These are phyloP conservation scores for Gymnodraco acuticeps DNA, from an alignment of 2,797 vertebrate genomes.

Conservation along the genomic window DNA sequence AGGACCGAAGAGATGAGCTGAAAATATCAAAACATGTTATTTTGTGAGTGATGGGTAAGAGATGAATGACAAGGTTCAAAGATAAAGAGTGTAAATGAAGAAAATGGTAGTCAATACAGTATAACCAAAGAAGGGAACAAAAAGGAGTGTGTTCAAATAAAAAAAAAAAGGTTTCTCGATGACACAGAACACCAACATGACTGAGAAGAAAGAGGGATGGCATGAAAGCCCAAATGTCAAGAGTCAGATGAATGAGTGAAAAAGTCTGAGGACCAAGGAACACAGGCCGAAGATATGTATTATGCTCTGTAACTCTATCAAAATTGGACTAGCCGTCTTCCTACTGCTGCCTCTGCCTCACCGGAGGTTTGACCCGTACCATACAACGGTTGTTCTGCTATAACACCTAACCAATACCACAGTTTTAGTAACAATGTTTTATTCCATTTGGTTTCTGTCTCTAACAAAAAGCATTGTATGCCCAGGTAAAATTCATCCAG, in stretches of 20 bases:
- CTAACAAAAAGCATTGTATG: not conserved
- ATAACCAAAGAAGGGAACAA: not conserved
- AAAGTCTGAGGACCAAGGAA: slow-evolving; percentile 20
- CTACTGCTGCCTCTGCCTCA: slow-evolving; percentile 16
- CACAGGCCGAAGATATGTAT: slow-evolving; percentile 25
- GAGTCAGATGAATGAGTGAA: slow-evolving; percentile 11
- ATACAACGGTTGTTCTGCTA: slow-evolving; percentile 15
- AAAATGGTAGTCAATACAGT: not conserved
- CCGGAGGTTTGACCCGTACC: slow-evolving; percentile 11
- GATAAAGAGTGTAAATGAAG: not conserved
- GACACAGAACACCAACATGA: not conserved
- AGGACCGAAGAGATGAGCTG: not conserved
- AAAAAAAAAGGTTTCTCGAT: slow-evolving; percentile 8
- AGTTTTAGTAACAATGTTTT: slow-evolving; percentile 12
- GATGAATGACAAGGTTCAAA: slow-evolving; percentile 5
- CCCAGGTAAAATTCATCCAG: not conserved
- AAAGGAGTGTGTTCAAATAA: slow-evolving; percentile 10
- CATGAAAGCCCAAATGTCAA: slow-evolving; percentile 34
- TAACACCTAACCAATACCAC: slow-evolving; percentile 23
- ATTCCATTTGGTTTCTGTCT: slow-evolving; percentile 24
- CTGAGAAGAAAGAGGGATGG: not conserved
- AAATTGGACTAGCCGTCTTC: slow-evolving; percentile 18
- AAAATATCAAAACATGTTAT: slow-evolving; percentile 6
- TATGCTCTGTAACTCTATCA: slow-evolving; percentile 23
- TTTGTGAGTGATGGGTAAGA: slow-evolving; percentile 7